These are phyloP conservation scores for Lepidocolaptes lacrymiger DNA, from an alignment of 2,797 vertebrate species.

Conservation along the genomic window DNA sequence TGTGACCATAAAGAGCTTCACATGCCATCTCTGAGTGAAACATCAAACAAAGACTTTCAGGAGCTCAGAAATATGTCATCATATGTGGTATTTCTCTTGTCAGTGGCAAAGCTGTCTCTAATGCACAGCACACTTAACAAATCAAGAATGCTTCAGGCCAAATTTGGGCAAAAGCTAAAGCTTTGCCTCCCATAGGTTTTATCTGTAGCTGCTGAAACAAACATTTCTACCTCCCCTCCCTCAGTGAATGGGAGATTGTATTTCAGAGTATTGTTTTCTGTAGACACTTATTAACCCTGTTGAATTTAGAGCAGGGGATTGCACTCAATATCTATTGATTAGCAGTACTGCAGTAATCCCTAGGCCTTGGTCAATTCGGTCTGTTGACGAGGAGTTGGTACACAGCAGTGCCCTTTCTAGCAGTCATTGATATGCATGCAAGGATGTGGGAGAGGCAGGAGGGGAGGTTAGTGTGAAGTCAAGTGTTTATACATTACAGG, in stretches of 20 bases:
- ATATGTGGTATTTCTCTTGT: conserved; percentile 37
- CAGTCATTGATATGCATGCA: conserved; percentile 83
- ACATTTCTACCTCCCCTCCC: conserved; percentile 57
- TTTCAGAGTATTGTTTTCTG: conserved; percentile 76
- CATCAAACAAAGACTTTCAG: neutral
- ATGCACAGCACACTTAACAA: conserved; percentile 41
- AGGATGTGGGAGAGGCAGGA: conserved; percentile 70
- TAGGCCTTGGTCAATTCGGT: conserved; percentile 84
- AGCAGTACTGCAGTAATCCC: conserved; percentile 84
- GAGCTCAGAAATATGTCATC: conserved; percentile 5
- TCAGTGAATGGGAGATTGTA: conserved; percentile 63
- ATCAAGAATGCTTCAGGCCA: conserved; percentile 68
- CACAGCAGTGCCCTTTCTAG: conserved; percentile 77
- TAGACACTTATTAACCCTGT: conserved; percentile 84
- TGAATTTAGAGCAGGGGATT: conserved; percentile 80
- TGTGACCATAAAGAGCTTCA: neutral
- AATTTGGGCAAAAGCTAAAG: conserved; percentile 61
- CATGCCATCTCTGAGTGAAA: neutral
- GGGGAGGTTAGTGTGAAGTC: conserved; percentile 62
- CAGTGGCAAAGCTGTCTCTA: neutral
- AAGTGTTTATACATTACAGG: conserved; percentile 76
- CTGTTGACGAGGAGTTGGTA: conserved; percentile 80
- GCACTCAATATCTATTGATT: conserved; percentile 87
- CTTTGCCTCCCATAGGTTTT: conserved; percentile 71
- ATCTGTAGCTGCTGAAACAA: conserved; percentile 79